Evolutionary conservation across 92 coral and sea anemone species (phyloP), one percentile per base, ranked within the genome.

Genomic region (Zoanthus sansibaricus): DNA sequence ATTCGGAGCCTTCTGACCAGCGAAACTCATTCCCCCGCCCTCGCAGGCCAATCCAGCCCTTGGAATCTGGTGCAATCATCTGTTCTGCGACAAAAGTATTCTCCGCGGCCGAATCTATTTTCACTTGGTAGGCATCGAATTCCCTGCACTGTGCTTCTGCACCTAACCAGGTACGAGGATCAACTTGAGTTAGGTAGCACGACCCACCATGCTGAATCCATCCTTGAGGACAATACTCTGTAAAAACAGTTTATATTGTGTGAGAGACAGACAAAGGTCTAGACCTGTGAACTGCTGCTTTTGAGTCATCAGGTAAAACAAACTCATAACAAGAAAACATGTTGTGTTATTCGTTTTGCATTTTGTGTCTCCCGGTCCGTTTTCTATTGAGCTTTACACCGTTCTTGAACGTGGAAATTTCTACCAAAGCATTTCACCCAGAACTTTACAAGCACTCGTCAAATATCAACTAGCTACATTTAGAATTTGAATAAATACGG

Each of bases 161-260:
- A 31, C 15, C 30, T 14, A 20, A 30, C 84, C 84, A 79, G 59
- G 54, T 79, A 17, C 56, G 55, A 31, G 59, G 73, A 3, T 79
- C 72, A 37, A 66, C 84, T 12, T 45, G 42, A 45, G 42, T 17
- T 79, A 79, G 1, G 59, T 79, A 79, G 37, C 84, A 79, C 42
- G 84, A 79, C 10, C 84, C 84, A 2, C 84, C 72, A 45, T 79
- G 84, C 30, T 61, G 73, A 42, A 79, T 79, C 84, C 84, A 79
- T 3, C 84, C 84, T 10, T 61, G 84, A 1, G 84, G 84, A 3
- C 84, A 79, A 20, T 79, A 79, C 17, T 79, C 84, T 79, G 58
- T 18, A 58, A 79, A 62, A 6, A 9, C 21, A 59, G 8, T 62
- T 18, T 62, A 21, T 21, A n/a, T 62, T 62, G n/a, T 20, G 69